Percentiles rank a stretch among this genome's conserved stretches.
These are phyloP conservation scores for Acrobeloides nanus DNA, from an alignment of 2,888 invertebrate species.

Conservation along the genomic window DNA sequence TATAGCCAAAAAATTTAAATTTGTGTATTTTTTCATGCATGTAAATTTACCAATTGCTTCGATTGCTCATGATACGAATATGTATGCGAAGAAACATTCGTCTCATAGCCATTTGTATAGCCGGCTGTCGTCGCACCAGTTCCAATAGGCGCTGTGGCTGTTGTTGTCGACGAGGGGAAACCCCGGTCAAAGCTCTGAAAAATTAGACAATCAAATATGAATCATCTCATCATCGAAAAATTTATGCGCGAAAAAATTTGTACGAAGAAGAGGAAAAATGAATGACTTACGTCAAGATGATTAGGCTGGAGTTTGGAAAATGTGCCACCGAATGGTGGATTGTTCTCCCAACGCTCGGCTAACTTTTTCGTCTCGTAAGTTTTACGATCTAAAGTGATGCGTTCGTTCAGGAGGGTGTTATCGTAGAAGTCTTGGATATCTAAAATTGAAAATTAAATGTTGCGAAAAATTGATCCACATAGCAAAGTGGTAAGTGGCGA, in stretches of 20 bases:
- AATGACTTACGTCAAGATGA: too few relatives aligned
- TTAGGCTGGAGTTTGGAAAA: too few relatives aligned
- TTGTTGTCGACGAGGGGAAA: neutral
- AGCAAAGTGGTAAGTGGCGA: too few relatives aligned
- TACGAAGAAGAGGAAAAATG: too few relatives aligned
- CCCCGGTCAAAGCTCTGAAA: too few relatives aligned
- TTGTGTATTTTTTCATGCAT: neutral
- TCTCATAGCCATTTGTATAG: constrained; percentile 19
- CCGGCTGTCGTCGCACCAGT: constrained; percentile 2
- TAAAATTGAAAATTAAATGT: too few relatives aligned
- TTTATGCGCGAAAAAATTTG: too few relatives aligned
- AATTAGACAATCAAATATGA: too few relatives aligned
- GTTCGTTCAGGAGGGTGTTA: constrained; percentile 69
- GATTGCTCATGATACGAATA: constrained; percentile 26
- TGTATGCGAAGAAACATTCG: constrained; percentile 19
- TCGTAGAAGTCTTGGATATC: constrained; percentile 99
- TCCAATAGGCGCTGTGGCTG: neutral
- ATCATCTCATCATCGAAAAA: too few relatives aligned
- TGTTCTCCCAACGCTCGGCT: constrained; percentile 33
- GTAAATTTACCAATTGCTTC: constrained; percentile 18
- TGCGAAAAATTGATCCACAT: too few relatives aligned
- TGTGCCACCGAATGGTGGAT: constrained; percentile 14
- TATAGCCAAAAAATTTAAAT: constrained; percentile 1
- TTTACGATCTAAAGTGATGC: constrained; percentile 23
- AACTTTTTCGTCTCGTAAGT: constrained; percentile 25